Conservation (phyloP, 2,113 vertebrate species). For the Pogona vitticeps region DNA sequence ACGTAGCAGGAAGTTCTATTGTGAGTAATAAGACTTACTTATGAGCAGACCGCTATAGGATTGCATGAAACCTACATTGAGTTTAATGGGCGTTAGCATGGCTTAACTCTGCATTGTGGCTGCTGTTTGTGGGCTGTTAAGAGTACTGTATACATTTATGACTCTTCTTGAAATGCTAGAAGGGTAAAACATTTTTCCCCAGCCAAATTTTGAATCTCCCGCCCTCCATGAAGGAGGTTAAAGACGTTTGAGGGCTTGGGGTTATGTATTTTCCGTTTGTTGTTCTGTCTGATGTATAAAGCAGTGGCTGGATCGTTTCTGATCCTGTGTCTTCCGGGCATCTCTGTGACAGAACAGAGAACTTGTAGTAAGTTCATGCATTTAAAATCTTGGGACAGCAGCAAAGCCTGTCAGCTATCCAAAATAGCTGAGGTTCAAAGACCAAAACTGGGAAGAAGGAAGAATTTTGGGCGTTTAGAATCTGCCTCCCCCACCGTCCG, state of each 20-base stretch:
- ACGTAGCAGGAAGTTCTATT: neutral
- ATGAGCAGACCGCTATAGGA: neutral
- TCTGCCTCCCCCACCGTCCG: neutral
- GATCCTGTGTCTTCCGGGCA: neutral
- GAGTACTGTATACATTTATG: neutral
- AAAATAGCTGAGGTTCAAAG: conserved; percentile 44
- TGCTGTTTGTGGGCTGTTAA: too few species aligned
- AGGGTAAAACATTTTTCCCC: too few species aligned
- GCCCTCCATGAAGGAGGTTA: neutral
- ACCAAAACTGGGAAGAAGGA: conserved; percentile 21
- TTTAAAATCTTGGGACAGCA: conserved; percentile 4
- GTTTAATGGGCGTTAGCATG: too few species aligned
- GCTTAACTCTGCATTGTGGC: neutral
- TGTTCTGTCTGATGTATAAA: neutral
- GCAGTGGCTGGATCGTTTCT: neutral
- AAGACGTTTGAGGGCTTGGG: neutral
- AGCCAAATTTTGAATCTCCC: neutral
- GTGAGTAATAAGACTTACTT: neutral
- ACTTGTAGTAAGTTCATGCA: neutral
- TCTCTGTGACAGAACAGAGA: neutral
- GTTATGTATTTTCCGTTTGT: too few species aligned
- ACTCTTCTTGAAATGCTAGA: neutral
- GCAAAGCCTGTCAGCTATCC: conserved; percentile 36
- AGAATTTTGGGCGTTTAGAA: neutral
- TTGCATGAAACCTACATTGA: neutral